Base-by-base conservation (phyloP, 2,888 invertebrate genomes). In the Penaeus monodon region DNA sequence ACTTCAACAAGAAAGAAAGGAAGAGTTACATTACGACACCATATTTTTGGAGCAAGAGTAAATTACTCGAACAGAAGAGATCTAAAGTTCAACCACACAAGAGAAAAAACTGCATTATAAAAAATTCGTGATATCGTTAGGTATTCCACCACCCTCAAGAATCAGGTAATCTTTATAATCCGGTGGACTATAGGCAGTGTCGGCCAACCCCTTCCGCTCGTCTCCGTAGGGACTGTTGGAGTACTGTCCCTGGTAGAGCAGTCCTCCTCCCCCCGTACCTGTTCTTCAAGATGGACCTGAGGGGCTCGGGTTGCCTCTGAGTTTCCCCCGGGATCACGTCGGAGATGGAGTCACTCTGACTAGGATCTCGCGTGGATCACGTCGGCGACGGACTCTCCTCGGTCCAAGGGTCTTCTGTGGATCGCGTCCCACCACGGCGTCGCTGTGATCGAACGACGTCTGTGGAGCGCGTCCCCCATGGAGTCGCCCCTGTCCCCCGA, bases 91-190 rank as follows among this genome's bases (percentile, higher is more conserved):
- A 57, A 57, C 57, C 57, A 57, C 57, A 57, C 57, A 57, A 57
- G 57, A 57, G 57, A 57, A 57, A 57, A 57, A 57, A 57, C 57
- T 57, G 57, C 57, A 17, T 57, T 57, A 57, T 57, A 57, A 57
- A 57, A 57, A 57, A 57, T 57, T 57, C 57, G 57, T 57, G 57
- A 57, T 57, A 57, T 57, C 57, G 57, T 57, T 57, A 57, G 57
- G 57, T 57, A 57, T 57, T 57, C 57, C 57, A 57, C 57, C 57
- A 57, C 57, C 57, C 57, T 57, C 57, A 57, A 57, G 57, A 57
- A 57, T 85, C 85, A 66, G 81, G 85, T 81, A 85, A 74, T 85
- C 85, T 76, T 85, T 85, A 76, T 85, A 85, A 24, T 85, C 85
- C 17, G 85, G 27, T 64, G 84, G 84, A 78, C 80, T 85, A 70